phyloP scores from a whole-genome alignment of 2,888 invertebrate genomes.

The Megamerina dolium region DNA sequence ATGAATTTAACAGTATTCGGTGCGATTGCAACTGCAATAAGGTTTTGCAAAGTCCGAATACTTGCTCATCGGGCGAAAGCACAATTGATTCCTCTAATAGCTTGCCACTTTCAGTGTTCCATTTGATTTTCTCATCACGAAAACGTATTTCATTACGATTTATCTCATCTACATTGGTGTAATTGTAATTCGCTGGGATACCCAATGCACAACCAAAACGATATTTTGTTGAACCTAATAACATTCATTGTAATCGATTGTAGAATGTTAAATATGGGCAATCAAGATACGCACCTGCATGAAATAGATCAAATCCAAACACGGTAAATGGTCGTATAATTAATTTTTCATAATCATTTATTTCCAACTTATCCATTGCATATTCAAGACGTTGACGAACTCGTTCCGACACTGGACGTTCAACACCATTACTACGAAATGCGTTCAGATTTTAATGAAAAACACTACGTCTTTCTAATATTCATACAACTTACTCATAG shows the following conservation, averaged over 20 bases:
- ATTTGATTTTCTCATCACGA: conserved; percentile 58
- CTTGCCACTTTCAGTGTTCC: conserved; percentile 59
- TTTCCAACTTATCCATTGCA: conserved; percentile 56
- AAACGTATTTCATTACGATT: conserved; percentile 57
- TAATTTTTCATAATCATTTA: conserved; percentile 51
- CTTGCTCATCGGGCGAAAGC: conserved; percentile 70
- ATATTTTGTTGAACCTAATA: conserved; percentile 49
- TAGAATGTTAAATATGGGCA: not conserved
- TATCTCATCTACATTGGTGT: conserved; percentile 53
- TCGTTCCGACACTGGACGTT: conserved; percentile 49
- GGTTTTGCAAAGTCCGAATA: conserved; percentile 74
- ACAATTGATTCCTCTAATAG: conserved; percentile 61
- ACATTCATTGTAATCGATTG: not conserved
- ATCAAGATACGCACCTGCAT: conserved; percentile 51
- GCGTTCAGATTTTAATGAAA: no score
- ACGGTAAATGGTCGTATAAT: conserved; percentile 62
- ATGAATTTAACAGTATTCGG: conserved; percentile 55
- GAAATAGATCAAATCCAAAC: conserved; percentile 66
- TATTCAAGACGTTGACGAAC: conserved; percentile 53
- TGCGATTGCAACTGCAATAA: conserved; percentile 59
- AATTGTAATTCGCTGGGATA: conserved; percentile 66
- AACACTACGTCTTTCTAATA: no score
- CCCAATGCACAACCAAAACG: conserved; percentile 64
- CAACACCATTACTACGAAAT: not conserved
- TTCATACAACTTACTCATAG: conserved; percentile 54